These are phyloP conservation scores for Megalurothrips usitatus DNA, from an alignment of 2,888 invertebrate species.

Conservation along the genomic window DNA sequence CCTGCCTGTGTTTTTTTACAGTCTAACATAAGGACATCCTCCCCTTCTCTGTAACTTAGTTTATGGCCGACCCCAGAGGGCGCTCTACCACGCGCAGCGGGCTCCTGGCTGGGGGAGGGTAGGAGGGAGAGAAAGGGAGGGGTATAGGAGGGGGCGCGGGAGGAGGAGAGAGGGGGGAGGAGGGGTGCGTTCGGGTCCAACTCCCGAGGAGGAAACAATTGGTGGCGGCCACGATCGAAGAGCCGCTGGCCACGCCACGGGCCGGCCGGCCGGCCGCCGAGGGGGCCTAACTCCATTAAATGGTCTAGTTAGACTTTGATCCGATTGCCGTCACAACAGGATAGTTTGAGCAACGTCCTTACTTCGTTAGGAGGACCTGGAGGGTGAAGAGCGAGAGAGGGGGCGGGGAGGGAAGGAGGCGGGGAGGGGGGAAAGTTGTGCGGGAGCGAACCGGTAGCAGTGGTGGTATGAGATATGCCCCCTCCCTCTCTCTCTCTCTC, in stretches of 20 bases:
- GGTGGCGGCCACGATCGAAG: neutral
- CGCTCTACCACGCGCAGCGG: neutral
- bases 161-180: neutral
- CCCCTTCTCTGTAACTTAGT: neutral
- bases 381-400: neutral
- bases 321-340: constrained; percentile 13
- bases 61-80: constrained; percentile 6
- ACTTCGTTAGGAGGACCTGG: neutral
- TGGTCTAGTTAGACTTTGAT: constrained; percentile 17
- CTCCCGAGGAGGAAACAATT: constrained; percentile 2
- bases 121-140: too few species aligned
- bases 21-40: neutral
- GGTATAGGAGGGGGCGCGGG: too few species aligned
- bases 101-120: neutral
- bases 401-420: neutral
- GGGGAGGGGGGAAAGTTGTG: neutral
- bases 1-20: neutral
- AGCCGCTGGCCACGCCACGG: neutral
- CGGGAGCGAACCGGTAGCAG: too few species aligned
- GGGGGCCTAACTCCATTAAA: constrained; percentile 19
- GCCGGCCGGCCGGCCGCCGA: neutral
- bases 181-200: neutral
- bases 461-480: too few species aligned
- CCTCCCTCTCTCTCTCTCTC: too few species aligned
- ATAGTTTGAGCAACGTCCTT: constrained; percentile 9